Evolutionary conservation across 2,113 vertebrate genomes (phyloP).

Genomic region (Heliornis fulica): DNA sequence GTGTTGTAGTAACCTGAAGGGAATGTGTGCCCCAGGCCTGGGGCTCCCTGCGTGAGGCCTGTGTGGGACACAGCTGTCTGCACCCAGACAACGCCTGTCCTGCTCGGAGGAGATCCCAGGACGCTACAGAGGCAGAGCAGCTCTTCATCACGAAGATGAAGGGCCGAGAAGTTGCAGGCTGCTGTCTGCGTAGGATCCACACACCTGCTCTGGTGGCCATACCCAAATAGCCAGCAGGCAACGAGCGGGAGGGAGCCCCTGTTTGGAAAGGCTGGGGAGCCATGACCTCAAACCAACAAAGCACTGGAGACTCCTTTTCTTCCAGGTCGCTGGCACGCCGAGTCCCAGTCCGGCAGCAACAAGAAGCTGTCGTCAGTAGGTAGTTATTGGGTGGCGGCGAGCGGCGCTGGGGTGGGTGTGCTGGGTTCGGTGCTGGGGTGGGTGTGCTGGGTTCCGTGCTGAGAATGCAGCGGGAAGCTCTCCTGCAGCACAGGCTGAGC

Average conservation of each 20-base stretch:
- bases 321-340: background rate
- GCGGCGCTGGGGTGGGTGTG: background rate
- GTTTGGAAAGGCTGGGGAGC: background rate
- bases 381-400: background rate
- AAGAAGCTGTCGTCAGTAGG: background rate
- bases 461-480: background rate
- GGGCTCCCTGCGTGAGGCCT: background rate
- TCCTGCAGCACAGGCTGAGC: background rate
- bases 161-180: background rate
- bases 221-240: background rate
- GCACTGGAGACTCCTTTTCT: background rate
- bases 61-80: background rate
- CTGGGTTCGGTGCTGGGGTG: background rate
- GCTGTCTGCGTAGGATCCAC: accelerated
- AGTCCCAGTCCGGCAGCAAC: background rate
- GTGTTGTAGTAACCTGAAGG: background rate
- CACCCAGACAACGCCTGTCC: background rate
- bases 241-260: background rate
- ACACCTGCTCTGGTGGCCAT: accelerated
- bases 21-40: background rate
- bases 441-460: background rate
- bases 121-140: background rate
- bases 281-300: background rate
- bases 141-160: accelerated
- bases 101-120: too few relatives aligned